Base-by-base conservation (phyloP, 2,797 vertebrate genomes). In the Hydrolagus colliei region DNA sequence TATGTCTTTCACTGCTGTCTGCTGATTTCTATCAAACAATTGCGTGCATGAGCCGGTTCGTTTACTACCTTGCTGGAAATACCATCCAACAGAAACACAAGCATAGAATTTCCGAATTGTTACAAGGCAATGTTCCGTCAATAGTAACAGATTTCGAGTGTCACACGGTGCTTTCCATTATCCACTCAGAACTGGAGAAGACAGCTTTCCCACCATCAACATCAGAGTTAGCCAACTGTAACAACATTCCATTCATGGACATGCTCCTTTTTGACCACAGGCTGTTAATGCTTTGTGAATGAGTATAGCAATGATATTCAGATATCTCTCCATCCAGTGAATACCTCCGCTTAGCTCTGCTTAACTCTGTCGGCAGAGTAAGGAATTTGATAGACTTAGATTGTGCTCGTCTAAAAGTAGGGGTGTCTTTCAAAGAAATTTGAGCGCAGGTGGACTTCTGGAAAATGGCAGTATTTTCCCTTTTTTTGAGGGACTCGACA, bases 81-180 rank as follows among this genome's bases (percentile, higher is more conserved):
- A 89, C 90, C 91, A 89, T 90, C 89, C 88, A 92, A 93, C 89
- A 92, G 90, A 88, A 79, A 93, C 91, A 93, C 90, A 93, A 91
- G 89, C 89, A 89, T 92, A 90, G 86, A 92, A 93, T 91, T 89
- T 67, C 91, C 92, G 88, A 91, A 93, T 92, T 91, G 90, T 90
- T 91, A 93, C 92, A 82, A 74, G 90, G 91, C 93, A 90, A 91
- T 89, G 89, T 88, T 91, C 93, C 90, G 90, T 88, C 87, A 90
- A 89, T 87, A 88, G 90, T 0, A 86, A 89, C 91, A 86, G 73
- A 85, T 90, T 87, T 87, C 16, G 73, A 86, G 86, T 85, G 89
- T 97, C 92, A 97, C 91, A 99, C 95, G 80, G 96, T 96, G 93
- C 96, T 98, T 93, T 97, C 96, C 91, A 97, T 93, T 94, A 97